A percentile compares a stretch with the other conserved stretches of the same genome.
Evolutionary conservation across 2,888 invertebrate genomes (phyloP).

Genomic region (Drosophila planitibia): DNA sequence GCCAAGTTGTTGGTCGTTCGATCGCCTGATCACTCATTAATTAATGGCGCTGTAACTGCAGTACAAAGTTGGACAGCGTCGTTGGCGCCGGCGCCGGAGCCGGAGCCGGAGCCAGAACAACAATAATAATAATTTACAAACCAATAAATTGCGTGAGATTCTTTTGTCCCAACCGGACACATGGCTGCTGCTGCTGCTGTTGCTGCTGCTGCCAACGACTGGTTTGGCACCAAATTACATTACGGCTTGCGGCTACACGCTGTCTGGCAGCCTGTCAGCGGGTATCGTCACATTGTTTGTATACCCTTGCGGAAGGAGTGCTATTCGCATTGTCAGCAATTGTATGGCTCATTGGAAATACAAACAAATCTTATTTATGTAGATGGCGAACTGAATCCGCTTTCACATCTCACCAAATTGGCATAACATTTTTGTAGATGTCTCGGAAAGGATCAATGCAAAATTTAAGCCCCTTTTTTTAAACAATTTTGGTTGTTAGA

Average conservation of each 20-base stretch:
- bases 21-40: constrained; percentile 53
- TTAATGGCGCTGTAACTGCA: constrained; percentile 71
- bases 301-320: not conserved
- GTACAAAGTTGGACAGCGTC: constrained; percentile 50
- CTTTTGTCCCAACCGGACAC: constrained; percentile 78
- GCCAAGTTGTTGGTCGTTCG: constrained; percentile 47
- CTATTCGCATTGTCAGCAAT: not conserved
- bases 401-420: not conserved
- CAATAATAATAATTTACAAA: constrained; percentile 44
- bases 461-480: not conserved
- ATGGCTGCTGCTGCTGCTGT: constrained; percentile 12
- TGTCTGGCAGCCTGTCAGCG: constrained; percentile 37
- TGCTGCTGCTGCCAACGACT: constrained; percentile 41
- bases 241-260: constrained; percentile 36
- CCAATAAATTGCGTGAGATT: constrained; percentile 54
- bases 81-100: constrained; percentile 7
- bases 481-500: not conserved
- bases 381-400: not conserved
- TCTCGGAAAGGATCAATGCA: not conserved
- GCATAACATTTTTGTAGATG: not conserved
- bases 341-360: not conserved
- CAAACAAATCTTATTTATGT: not conserved
- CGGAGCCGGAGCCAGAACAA: constrained; percentile 1
- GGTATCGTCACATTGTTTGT: constrained; percentile 25
- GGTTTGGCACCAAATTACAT: constrained; percentile 55